Conservation (phyloP, 2,797 vertebrate genomes). For the Phrynocephalus vlangalii region DNA sequence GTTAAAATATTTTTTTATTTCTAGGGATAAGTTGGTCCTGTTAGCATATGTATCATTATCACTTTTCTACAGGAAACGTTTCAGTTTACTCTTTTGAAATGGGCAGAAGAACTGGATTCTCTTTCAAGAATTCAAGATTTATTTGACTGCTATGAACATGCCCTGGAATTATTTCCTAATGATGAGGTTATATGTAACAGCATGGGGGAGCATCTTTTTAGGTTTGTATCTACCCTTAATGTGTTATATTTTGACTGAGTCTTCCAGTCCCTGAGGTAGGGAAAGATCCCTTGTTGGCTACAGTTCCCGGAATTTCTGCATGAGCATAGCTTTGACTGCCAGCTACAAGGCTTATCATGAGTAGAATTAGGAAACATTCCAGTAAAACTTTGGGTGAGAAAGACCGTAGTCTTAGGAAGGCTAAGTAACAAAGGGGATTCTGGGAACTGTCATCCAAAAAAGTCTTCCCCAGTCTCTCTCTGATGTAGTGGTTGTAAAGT, state of each 20-base stretch:
- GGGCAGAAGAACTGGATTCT: slow-evolving; percentile 94
- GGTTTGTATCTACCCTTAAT: slow-evolving; percentile 77
- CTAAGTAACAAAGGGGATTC: no score
- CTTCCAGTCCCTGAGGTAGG: not conserved
- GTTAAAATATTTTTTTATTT: not conserved
- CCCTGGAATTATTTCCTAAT: slow-evolving; percentile 90
- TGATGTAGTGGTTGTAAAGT: not conserved
- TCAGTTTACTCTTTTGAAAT: slow-evolving; percentile 93
- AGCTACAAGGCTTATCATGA: no score
- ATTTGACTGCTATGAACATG: slow-evolving; percentile 95
- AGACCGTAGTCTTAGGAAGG: no score
- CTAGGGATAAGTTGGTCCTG: not conserved
- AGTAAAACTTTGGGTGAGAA: no score
- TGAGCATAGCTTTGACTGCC: no score
- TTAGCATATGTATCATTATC: not conserved
- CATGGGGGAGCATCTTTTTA: slow-evolving; percentile 98
- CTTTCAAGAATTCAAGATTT: slow-evolving; percentile 91
- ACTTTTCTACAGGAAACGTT: slow-evolving; percentile 88
- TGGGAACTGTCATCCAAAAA: no score
- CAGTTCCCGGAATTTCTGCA: no score
- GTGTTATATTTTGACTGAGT: slow-evolving; percentile 14
- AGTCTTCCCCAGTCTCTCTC: no score
- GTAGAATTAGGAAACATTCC: no score
- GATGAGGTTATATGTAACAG: slow-evolving; percentile 97
- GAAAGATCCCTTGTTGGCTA: no score